Conservation (phyloP, 2,888 invertebrate genomes). For the Eledona agricola region DNA sequence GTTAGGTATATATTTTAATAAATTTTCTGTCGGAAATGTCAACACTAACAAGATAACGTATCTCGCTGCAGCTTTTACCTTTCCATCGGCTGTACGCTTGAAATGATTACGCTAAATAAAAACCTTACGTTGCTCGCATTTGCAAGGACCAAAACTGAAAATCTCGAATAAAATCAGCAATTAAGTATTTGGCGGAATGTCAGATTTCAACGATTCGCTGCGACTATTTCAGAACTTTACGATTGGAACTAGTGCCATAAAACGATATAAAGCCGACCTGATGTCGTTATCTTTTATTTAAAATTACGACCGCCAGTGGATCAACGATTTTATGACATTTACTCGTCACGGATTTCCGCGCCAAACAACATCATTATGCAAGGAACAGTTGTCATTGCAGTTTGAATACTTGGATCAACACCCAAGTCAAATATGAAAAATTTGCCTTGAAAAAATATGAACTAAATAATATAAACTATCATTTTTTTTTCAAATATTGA, state of each 20-base stretch:
- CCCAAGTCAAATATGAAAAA: too few species aligned
- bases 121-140: too few species aligned
- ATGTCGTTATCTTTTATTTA: constrained; percentile 1
- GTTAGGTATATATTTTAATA: constrained; percentile 30
- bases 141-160: constrained; percentile 14
- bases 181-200: too few species aligned
- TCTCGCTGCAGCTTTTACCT: constrained; percentile 8
- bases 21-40: constrained; percentile 28
- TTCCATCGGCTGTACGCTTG: constrained; percentile 8
- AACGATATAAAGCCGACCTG: constrained; percentile 4
- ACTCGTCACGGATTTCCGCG: neutral
- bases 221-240: too few species aligned
- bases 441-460: too few species aligned
- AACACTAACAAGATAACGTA: constrained; percentile 23
- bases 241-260: constrained; percentile 5
- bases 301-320: constrained; percentile 5
- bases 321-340: neutral
- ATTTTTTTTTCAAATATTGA: too few species aligned
- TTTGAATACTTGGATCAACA: too few species aligned
- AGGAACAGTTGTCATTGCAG: too few species aligned
- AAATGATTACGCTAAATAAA: constrained; percentile 14
- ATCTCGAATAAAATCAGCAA: constrained; percentile 16
- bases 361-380: too few species aligned
- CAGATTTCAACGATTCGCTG: constrained; percentile 9
- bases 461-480: too few species aligned